Conservation (phyloP, 2,113 vertebrate genomes). For the Lepus timidus region DNA sequence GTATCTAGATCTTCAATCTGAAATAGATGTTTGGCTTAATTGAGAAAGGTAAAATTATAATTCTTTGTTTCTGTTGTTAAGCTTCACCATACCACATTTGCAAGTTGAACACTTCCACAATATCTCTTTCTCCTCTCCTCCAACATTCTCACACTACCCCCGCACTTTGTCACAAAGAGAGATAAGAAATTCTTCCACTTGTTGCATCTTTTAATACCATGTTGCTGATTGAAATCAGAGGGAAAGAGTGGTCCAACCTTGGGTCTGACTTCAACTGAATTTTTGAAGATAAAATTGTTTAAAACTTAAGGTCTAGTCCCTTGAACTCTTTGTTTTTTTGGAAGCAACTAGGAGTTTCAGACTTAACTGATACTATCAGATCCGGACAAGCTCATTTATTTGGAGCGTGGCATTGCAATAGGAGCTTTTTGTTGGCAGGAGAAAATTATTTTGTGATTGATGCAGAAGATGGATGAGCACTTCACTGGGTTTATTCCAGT, state of each 20-base stretch:
- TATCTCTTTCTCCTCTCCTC: not conserved
- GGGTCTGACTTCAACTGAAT: constrained; percentile 37
- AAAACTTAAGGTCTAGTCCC: constrained; percentile 28
- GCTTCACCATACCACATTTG: not conserved
- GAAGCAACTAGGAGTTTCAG: not conserved
- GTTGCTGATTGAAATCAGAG: constrained; percentile 23
- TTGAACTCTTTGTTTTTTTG: constrained; percentile 29
- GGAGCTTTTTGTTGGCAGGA: constrained; percentile 48
- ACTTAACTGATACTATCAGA: constrained; percentile 33
- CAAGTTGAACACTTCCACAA: not conserved
- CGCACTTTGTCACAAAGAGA: not conserved
- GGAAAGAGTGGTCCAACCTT: not conserved
- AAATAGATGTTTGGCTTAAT: constrained; percentile 37
- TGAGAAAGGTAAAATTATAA: constrained; percentile 29
- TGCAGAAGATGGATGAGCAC: not conserved
- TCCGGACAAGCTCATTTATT: constrained; percentile 49
- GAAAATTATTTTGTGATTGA: constrained; percentile 62
- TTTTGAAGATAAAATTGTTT: constrained; percentile 63
- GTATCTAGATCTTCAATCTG: constrained; percentile 4
- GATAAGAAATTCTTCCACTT: not conserved
- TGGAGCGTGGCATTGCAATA: constrained; percentile 52
- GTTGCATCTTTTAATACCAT: constrained; percentile 19
- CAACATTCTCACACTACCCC: not conserved
- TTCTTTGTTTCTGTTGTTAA: constrained; percentile 54
- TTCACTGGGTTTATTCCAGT: constrained; percentile 14